A percentile compares a stretch with the other conserved stretches of the same genome.
These are phyloP conservation scores for Pterocles burchelli DNA, from an alignment of 2,113 vertebrate genomes.

Conservation along the genomic window DNA sequence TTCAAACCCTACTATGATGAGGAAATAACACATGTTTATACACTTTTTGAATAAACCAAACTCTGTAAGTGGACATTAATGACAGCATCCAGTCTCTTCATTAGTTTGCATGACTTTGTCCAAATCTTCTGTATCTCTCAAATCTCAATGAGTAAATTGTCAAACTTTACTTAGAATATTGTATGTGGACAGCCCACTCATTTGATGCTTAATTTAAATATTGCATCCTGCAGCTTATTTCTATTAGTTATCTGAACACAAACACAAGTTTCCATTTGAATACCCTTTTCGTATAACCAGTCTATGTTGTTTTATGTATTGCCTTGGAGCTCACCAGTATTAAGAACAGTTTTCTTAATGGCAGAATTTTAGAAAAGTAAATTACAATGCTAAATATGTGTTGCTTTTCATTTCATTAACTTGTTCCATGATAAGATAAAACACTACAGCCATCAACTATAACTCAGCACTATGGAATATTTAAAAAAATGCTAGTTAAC, in stretches of 20 bases:
- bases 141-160: slow-evolving; percentile 39
- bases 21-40: slow-evolving; percentile 77
- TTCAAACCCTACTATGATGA: slow-evolving; percentile 53
- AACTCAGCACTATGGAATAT: slow-evolving; percentile 52
- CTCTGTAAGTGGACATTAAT: slow-evolving; percentile 82
- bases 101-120: slow-evolving; percentile 72
- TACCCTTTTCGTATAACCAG: slow-evolving; percentile 44
- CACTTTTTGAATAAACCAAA: slow-evolving; percentile 79
- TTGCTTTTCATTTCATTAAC: slow-evolving; percentile 69
- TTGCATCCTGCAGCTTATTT: slow-evolving; percentile 18
- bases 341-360: slow-evolving; percentile 47
- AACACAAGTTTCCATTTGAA: slow-evolving; percentile 41
- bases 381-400: slow-evolving; percentile 47
- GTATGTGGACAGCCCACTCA: slow-evolving; percentile 50
- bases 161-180: slow-evolving; percentile 52
- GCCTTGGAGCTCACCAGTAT: slow-evolving; percentile 63
- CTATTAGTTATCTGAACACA: slow-evolving; percentile 15
- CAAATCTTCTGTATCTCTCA: slow-evolving; percentile 58
- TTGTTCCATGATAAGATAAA: slow-evolving; percentile 66
- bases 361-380: slow-evolving; percentile 32
- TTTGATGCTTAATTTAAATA: slow-evolving; percentile 45
- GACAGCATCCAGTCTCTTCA: slow-evolving; percentile 78
- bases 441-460: slow-evolving; percentile 18
- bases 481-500: not conserved
- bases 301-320: slow-evolving; percentile 70